Evolutionary conservation across 2,113 vertebrate genomes (phyloP), one percentile per base, ranked within the genome.

Genomic region (Dromas ardeola): DNA sequence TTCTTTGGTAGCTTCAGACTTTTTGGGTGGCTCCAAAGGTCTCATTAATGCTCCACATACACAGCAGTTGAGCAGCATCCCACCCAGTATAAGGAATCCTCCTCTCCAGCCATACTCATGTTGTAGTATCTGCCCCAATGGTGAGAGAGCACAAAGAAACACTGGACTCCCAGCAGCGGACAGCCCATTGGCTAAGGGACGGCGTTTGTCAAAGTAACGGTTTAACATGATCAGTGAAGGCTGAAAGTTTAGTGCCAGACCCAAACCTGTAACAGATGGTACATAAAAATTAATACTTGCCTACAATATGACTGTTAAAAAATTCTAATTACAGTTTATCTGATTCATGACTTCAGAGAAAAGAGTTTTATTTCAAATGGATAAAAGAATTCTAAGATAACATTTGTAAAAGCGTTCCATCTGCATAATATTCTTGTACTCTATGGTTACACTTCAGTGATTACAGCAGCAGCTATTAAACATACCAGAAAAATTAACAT

Each of bases 181-280:
- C 3, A 99, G 98, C 17, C 99, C 99, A 0, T 99, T 99, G 86
- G 99, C 99, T 72, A 99, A 90, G 25, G 99, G 99, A 6, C 99
- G 98, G 55, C 98, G 98, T 97, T 99, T 98, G 86, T 90, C 99
- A 95, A 99, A 99, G 98, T 99, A 99, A 17, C 99, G 98, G 96
- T 99, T 99, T 74, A 99, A 97, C 99, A 99, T 99, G 93, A 99
- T 99, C 67, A 99, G 98, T 0, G 99, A 99, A 9, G 99, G 99
- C 97, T 99, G 99, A 95, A 99, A 99, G 97, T 99, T 99, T 78
- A 99, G 97, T 4, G 99, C 99, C 92, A 99, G 96, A 26, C 99
- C 99, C 98, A 99, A 93, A 98, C 99, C 99, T 99, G 96, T 23
- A 55, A 92, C 11, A 87, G 71, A 86, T 23, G 26, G 47, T 26